These are phyloP conservation scores for Thalassarche chlororhynchos DNA, from an alignment of 2,113 vertebrate genomes.

Conservation along the genomic window DNA sequence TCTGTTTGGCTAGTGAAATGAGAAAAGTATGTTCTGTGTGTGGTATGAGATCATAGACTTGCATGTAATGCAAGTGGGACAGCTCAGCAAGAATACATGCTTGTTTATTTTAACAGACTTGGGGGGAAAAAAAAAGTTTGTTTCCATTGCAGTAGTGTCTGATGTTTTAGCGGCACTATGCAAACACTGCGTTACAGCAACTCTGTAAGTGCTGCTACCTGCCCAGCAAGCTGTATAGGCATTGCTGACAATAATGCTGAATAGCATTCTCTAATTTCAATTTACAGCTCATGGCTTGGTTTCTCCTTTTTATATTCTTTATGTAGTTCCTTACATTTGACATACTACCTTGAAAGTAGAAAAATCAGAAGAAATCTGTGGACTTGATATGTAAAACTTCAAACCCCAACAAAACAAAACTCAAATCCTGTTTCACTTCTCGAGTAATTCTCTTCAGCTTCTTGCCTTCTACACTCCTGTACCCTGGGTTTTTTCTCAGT, in stretches of 20 bases:
- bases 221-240: not conserved
- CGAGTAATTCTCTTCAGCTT: not conserved
- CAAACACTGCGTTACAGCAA: not conserved
- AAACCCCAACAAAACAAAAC: not conserved
- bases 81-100: not conserved
- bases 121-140: rapidly evolving
- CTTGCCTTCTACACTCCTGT: not conserved
- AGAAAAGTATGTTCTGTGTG: not conserved
- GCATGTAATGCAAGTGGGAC: not conserved
- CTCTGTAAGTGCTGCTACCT: not conserved
- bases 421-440: not conserved
- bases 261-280: not conserved
- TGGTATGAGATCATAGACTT: not conserved
- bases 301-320: not conserved
- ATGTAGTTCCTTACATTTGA: not conserved
- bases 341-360: not conserved
- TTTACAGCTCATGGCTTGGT: not conserved
- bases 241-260: not conserved
- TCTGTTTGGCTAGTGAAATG: not conserved
- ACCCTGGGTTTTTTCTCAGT: not conserved
- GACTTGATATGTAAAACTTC: not conserved
- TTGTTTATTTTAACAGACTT: not conserved
- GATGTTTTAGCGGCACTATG: not conserved
- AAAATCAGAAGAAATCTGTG: not conserved
- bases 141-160: not conserved